Base-by-base conservation (phyloP, 2,888 invertebrate species). In the Drosophila flavopinicola region DNA sequence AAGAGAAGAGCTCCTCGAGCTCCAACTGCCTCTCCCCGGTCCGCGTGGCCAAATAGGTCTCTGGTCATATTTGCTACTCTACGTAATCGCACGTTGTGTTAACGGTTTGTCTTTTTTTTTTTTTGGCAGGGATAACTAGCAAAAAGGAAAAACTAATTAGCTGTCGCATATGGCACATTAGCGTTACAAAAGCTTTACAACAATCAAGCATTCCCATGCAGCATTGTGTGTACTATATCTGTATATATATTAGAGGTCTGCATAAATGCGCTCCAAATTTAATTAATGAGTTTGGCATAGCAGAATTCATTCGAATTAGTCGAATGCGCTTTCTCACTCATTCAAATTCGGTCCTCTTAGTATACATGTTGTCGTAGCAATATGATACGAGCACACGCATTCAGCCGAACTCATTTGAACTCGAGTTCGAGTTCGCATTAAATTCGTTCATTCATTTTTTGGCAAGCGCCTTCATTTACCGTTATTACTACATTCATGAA, bases 171-270 rank as follows among this genome's bases (percentile, higher is more conserved):
- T 49, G 41, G 15, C 61, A 68, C 51, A 58, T 52, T 38, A 51
- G 77, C 80, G 85, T 29, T 76, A 76, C 60, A 56, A 56, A 86
- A 79, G 84, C 80, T 83, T 86, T 48, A 86, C 77, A 79, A 79
- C 73, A 85, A 44, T 65, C 64, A 83, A 84, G 66, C 78, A 86
- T 79, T 76, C 85, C 64, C 78, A 79, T 79, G 78, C 78, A 84
- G 51, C 59, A 45, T 20, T 59, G 49, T 42, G 29, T 33, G 11
- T 39, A 17, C 35, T 25, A 38, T 27, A 7, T 6, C 25, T 54
- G 29, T 42, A 24, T 45, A 6, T 23, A 11, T n/a, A n/a, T 37
- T 38, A 29, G 42, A n/a, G 11, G 6, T 11, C n/a, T 24, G 9
- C 29, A 0, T 37, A 15, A 33, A 3, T 15, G 15, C n/a, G n/a